Conservation (phyloP, 2,113 vertebrate genomes). For the Electrona antarctica region DNA sequence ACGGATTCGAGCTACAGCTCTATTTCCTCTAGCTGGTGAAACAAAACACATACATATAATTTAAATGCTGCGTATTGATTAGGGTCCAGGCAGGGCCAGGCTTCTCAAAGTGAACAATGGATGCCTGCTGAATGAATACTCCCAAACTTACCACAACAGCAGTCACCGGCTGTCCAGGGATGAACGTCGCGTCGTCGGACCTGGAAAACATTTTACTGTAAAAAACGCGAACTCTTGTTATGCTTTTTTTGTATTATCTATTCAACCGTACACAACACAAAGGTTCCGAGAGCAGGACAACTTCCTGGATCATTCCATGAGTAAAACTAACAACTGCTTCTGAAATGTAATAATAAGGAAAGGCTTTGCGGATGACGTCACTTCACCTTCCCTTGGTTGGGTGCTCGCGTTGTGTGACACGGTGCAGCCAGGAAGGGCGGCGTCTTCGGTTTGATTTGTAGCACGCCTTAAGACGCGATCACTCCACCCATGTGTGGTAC, state of each 20-base stretch:
- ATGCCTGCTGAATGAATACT: conserved; percentile 4
- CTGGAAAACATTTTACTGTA: too few relatives aligned
- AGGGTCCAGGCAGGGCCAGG: neutral
- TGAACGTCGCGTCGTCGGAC: conserved; percentile 77
- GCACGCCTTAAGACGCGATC: neutral
- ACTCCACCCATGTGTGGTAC: neutral
- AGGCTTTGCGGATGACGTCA: conserved; percentile 51
- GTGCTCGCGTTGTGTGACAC: neutral
- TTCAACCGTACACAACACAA: too few relatives aligned
- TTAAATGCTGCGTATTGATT: neutral
- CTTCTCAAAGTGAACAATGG: conserved; percentile 49
- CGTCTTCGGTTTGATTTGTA: conserved; percentile 22
- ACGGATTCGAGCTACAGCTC: neutral
- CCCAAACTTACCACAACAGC: conserved; percentile 89
- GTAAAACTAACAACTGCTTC: conserved; percentile 27
- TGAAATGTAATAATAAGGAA: conserved; percentile 12
- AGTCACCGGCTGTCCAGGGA: conserved; percentile 90
- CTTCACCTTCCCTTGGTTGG: neutral
- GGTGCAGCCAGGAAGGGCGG: conserved; percentile 41
- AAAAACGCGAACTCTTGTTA: too few relatives aligned
- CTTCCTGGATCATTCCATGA: conserved; percentile 25
- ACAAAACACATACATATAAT: neutral
- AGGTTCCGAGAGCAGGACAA: neutral
- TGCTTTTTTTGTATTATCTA: too few relatives aligned
- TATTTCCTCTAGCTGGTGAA: neutral